These are phyloP conservation scores for Pheosia tremula DNA, from an alignment of 2,888 invertebrate species.

Conservation along the genomic window DNA sequence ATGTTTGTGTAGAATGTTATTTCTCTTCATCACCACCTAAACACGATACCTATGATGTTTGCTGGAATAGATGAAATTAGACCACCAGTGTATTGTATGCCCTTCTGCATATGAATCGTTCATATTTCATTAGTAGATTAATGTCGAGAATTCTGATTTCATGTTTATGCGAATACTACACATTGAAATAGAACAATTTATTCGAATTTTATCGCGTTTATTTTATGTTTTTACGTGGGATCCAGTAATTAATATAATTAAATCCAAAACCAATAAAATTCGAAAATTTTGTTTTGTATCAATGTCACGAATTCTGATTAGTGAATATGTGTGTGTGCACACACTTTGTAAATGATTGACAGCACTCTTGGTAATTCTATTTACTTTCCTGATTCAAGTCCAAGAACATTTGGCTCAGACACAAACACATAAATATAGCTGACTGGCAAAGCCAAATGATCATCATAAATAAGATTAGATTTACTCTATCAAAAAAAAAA, in stretches of 20 bases:
- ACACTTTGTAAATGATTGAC: neutral
- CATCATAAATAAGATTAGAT: neutral
- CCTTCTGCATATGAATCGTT: neutral
- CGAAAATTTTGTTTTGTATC: no score
- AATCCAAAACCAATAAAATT: no score
- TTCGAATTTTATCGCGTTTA: no score
- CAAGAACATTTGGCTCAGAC: constrained; percentile 2
- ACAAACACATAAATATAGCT: neutral
- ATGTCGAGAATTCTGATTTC: neutral
- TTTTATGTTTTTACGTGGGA: no score
- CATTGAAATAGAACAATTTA: no score
- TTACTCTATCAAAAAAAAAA: constrained; percentile 12
- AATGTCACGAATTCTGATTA: neutral
- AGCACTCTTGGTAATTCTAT: neutral
- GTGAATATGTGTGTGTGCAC: neutral
- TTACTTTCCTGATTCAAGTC: neutral
- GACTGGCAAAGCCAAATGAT: constrained; percentile 13
- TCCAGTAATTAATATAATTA: no score
- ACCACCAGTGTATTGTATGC: neutral
- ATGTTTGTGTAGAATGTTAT: constrained; percentile 13
- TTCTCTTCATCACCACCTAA: neutral
- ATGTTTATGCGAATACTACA: no score
- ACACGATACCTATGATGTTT: neutral
- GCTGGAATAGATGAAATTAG: neutral
- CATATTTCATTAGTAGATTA: neutral